Evolutionary conservation across 2,888 invertebrate species (phyloP), one percentile per base, ranked within the genome.

Genomic region (Chelonus formosanus): DNA sequence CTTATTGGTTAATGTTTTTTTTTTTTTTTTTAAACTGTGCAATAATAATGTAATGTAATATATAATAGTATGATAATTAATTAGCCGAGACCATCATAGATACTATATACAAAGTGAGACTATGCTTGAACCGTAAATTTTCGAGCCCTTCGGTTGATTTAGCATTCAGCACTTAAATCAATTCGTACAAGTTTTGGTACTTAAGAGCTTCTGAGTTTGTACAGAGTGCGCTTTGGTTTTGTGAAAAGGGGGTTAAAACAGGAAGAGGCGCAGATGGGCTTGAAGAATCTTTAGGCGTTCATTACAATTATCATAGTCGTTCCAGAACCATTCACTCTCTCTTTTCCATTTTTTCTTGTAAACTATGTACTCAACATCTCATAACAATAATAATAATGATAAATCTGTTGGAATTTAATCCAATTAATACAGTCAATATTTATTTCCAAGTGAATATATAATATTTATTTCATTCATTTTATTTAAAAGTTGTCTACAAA

Each of bases 141-240:
- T 8, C 32, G 74, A 73, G 70, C 75, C 78, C 77, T 79, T 79
- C 76, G 79, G 80, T 81, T 83, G 83, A 84, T 84, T 84, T 84
- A 83, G 82, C 82, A 83, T 83, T 83, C 83, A 82, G 82, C 82
- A 80, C 80, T 83, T 83, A 83, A 83, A 83, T 83, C 83, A 83
- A 83, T 83, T 83, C 81, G 80, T 78, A 81, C 81, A 83, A 83
- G 83, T 83, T 83, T 79, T 6, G 80, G 82, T 83, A 80, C 83
- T 83, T 83, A 83, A 81, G 80, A 79, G 81, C 79, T 68, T 48
- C 76, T 72, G 80, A 79, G 80, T 81, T 80, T 80, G 79, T 78
- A 79, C 75, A 76, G 76, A 35, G 45, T 34, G 47, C 68, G 65
- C 64, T 58, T 66, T 64, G 65, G 65, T 61, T 67, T 60, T 65